Evolutionary conservation across 2,888 invertebrate species (phyloP).

Genomic region (Ormyrus nitidulus): DNA sequence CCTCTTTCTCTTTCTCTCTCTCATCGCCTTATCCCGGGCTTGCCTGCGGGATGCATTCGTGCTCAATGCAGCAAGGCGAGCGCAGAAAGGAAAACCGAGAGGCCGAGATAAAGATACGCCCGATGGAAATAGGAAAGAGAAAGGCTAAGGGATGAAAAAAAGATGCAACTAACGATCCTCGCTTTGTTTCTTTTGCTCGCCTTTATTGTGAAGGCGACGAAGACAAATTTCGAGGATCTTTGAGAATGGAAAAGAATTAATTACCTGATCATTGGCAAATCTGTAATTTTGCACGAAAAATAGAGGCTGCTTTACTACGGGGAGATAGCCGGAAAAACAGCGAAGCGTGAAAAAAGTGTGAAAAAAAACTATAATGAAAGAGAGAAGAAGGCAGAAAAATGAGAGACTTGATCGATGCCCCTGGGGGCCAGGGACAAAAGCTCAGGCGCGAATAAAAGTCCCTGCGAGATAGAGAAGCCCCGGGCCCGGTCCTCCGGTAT

Average conservation of each 20-base stretch:
- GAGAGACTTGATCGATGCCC: constrained; percentile 51
- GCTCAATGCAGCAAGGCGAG: constrained; percentile 69
- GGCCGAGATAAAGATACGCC: constrained; percentile 10
- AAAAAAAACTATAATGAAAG: background rate
- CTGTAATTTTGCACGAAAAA: too few species aligned
- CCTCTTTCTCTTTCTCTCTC: constrained; percentile 14
- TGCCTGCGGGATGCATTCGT: constrained; percentile 69
- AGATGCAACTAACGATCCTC: constrained; percentile 14
- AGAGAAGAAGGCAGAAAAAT: constrained; percentile 1
- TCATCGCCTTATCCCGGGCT: constrained; percentile 17
- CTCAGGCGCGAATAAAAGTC: constrained; percentile 55
- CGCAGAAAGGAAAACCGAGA: constrained; percentile 8
- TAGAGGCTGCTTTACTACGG: too few species aligned
- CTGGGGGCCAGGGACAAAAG: constrained; percentile 37
- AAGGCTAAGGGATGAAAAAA: constrained; percentile 47
- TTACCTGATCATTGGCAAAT: too few species aligned
- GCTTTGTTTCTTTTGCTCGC: background rate
- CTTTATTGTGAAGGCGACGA: background rate
- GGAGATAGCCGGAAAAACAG: too few species aligned
- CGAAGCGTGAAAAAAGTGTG: background rate
- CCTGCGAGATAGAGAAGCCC: background rate
- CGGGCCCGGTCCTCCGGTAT: constrained; percentile 47
- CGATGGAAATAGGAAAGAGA: constrained; percentile 19
- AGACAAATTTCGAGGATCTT: too few species aligned
- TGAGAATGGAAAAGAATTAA: too few species aligned